Evolutionary conservation across 2,888 invertebrate genomes (phyloP).

Genomic region (Cistogaster globosa): DNA sequence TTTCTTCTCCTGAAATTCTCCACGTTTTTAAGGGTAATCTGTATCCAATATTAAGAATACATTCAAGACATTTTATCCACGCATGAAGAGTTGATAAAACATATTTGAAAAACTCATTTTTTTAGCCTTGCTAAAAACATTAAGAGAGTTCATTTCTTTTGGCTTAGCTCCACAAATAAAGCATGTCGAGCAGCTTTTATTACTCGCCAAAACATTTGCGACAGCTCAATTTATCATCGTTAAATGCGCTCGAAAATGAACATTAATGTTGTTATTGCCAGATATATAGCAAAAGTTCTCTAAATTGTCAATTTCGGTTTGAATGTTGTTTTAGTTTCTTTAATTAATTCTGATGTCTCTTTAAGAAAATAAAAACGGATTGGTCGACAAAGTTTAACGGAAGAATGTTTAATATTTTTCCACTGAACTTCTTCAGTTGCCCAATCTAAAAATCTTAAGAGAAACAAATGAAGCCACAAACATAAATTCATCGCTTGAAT

Average conservation of each 20-base stretch:
- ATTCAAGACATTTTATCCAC: constrained; percentile 34
- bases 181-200: constrained; percentile 20
- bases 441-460: not conserved
- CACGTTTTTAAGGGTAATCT: constrained; percentile 17
- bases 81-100: no score
- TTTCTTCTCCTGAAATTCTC: not conserved
- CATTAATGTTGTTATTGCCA: not conserved
- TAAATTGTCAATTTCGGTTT: not conserved
- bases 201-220: constrained; percentile 17
- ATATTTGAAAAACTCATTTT: no score
- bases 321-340: not conserved
- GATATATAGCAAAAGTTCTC: not conserved
- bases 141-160: not conserved
- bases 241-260: no score
- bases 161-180: constrained; percentile 33
- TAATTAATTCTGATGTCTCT: not conserved
- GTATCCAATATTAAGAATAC: constrained; percentile 30
- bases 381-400: no score
- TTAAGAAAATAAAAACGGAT: constrained; percentile 10
- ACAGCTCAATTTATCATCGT: not conserved
- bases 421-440: not conserved
- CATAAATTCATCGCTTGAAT: no score
- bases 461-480: no score
- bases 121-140: not conserved
- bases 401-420: not conserved